A percentile compares a stretch with the other conserved stretches of the same genome.
These are phyloP conservation scores for Dermochelys coriacea DNA, from an alignment of 2,797 vertebrate species.

Conservation along the genomic window DNA sequence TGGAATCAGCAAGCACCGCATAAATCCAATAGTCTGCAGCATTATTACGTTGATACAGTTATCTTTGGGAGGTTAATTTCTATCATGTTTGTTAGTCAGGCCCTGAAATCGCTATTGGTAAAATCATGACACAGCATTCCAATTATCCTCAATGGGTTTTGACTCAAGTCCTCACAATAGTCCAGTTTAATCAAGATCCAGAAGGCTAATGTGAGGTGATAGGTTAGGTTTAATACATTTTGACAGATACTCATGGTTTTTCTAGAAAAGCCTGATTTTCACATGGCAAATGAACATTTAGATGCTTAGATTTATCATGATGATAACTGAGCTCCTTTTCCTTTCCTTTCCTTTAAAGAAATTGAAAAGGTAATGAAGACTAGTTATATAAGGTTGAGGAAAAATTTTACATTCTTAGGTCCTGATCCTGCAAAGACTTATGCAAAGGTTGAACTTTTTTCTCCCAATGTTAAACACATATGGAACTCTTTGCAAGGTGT, in stretches of 20 bases:
- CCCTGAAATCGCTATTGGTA: not conserved
- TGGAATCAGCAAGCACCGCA: not conserved
- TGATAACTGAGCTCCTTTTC: not conserved
- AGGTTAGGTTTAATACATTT: not conserved
- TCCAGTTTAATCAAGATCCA: not conserved
- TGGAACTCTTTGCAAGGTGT: not conserved
- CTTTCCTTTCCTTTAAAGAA: not conserved
- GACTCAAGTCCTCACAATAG: not conserved
- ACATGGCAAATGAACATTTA: not conserved
- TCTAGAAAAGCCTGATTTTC: not conserved
- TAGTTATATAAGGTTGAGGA: not conserved
- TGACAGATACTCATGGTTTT: not conserved
- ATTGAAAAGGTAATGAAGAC: not conserved
- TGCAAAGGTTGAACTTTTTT: not conserved
- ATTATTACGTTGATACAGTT: not conserved
- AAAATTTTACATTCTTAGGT: not conserved
- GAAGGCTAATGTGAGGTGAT: not conserved
- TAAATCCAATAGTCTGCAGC: not conserved
- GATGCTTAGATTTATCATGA: not conserved
- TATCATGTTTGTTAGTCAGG: not conserved
- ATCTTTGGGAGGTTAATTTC: not conserved
- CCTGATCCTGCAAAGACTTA: not conserved
- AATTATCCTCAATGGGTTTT: not conserved
- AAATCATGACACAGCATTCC: not conserved
- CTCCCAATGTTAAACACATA: not conserved